Base-by-base conservation (phyloP, 2,888 invertebrate species). In the Heliconius ismenius region DNA sequence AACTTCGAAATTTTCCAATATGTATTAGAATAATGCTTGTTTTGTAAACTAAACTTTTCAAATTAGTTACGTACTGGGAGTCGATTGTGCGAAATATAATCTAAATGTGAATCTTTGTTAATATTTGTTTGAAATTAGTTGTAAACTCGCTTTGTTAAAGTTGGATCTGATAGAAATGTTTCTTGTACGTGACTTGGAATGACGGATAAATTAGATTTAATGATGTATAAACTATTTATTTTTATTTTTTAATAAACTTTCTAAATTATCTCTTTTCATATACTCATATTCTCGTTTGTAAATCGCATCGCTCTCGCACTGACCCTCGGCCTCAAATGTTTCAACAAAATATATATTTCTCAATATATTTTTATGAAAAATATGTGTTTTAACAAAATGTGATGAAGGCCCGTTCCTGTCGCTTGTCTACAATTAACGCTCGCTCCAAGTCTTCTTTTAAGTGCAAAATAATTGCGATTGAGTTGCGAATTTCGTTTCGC, bases 381-480 rank as follows among this genome's bases (percentile, higher is more conserved):
- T 11, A 65, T 36, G 32, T n/a, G 11, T 65, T 65, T 36, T 13
- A 32, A 67, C 39, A 43, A 39, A 39, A 67, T 43, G 18, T 39
- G 24, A 39, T 39, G 65, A 39, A 39, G 13, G 6, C n/a, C 36
- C 36, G 11, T n/a, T 32, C 6, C 65, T 24, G 39, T 43, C 67
- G 82, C 82, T 82, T 80, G 84, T 83, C 87, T 86, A 90, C 90
- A 90, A 90, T 91, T 90, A 90, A 87, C 86, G 88, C 82, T 83
- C 86, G 85, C 86, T 85, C 86, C 86, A 87, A 91, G 88, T 91
- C 91, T 91, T 90, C 90, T 90, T 88, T 86, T 84, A 83, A 90
- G 88, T 86, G 86, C 86, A 87, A 89, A 90, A 89, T 92, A 92
- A 92, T 92, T 90, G 89, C 90, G 87, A 91, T 90, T 88, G 91